Evolutionary conservation across 2,113 vertebrate species (phyloP), one percentile per base, ranked within the genome.

Genomic region (Calyptommatus sinebrachiatus): DNA sequence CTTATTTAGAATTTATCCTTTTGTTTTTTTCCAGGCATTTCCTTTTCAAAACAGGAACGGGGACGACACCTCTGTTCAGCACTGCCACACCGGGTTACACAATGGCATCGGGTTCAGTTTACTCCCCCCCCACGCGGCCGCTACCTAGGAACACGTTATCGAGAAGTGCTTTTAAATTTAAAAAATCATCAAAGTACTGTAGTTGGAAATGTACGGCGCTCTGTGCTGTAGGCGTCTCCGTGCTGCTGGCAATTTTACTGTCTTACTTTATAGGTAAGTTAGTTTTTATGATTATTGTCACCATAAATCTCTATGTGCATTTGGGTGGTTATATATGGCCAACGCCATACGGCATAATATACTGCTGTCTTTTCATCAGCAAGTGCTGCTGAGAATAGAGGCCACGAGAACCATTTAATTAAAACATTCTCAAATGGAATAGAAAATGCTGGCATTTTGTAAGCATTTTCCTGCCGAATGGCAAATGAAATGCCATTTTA

Each of bases 131-230:
- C 46, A 96, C 98, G 29, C 96, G 98, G 73, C 98, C 98, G 75
- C 90, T 99, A 88, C 98, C 98, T 92, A 95, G 97, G 89, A 97
- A 97, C 94, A 98, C 96, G 82, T 94, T 99, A 46, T 98, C 98
- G 90, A 97, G 98, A 92, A 97, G 98, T 90, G 97, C 98, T 88
- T 99, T 99, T 94, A 99, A 99, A 92, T 99, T 99, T 94, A 99
- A 99, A 95, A 99, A 99, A 91, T 98, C 98, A 9, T 97, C 97
- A 0, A 98, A 97, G 90, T 97, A 97, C 91, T 99, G 98, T 94
- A 99, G 97, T 92, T 99, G 98, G 98, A 98, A 98, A 87, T 99
- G 98, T 82, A 99, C 98, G 0, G 98, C 98, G 3, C 95, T 99
- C 81, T 97, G 97, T 66, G 98, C 98, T 11, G 96, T 99, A 93